Evolutionary conservation across 2,888 invertebrate species (phyloP), one percentile per base, ranked within the genome.

Genomic region (Drosophila helvetica): DNA sequence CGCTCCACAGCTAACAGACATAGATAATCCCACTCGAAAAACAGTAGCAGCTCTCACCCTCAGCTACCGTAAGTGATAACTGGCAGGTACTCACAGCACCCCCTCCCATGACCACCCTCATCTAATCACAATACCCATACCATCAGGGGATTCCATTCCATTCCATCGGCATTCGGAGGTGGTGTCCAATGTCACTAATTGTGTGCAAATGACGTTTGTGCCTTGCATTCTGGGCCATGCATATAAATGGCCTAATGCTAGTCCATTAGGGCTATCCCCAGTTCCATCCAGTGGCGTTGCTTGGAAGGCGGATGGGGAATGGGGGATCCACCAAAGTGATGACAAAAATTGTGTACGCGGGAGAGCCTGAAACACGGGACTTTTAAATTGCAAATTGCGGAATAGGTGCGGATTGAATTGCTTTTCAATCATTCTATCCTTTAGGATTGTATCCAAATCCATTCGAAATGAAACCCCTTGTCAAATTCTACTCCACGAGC

Each of bases 101-200:
- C 8, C 9, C 8, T 38, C 12, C 50, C 7, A 12, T 38, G 45
- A 6, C 10, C 18, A 4, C 5, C 18, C 0, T 27, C 42, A 17
- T 55, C 59, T 53, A 71, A 61, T 71, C 61, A 12, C 43, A 71
- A 54, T 74, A 48, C 62, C n/a, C 54, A 55, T 46, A 25, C 43
- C 53, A 38, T 6, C 15, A 2, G 15, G 15, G 15, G 3, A 12
- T 10, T 33, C 30, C 27, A 25, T 27, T 7, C 30, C 9, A 33
- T 33, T 33, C 15, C 38, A 38, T 38, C 7, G 15, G 38, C 38
- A 15, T 38, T 38, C n/a, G 7, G 38, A 15, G 65, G 67, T 72
- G 73, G 67, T 72, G 73, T 63, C 64, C 70, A 73, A 73, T 91
- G 90, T 90, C 90, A 90, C 90, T 90, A 90, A 91, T 90, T 90